Evolutionary conservation across 2,888 invertebrate species (phyloP).

Genomic region (Hydroisotoma schaefferi): DNA sequence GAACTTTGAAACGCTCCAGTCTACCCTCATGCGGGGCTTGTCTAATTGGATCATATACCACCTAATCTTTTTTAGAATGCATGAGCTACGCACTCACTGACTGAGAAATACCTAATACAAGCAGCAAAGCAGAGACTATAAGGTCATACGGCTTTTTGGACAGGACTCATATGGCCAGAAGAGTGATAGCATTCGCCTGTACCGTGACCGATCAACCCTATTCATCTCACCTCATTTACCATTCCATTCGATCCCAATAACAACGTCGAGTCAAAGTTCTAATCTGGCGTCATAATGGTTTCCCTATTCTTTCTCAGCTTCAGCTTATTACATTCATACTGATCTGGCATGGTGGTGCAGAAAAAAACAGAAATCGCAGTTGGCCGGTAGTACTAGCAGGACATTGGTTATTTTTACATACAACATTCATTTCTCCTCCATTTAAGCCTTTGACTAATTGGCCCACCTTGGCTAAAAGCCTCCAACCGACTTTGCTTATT

Average conservation of each 20-base stretch:
- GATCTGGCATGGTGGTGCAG: no score
- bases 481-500: slow-evolving; percentile 15
- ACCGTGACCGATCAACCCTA: slow-evolving; percentile 45
- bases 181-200: slow-evolving; percentile 28
- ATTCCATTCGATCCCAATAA: slow-evolving; percentile 6
- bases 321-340: no score
- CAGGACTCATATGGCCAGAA: no score
- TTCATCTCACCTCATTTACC: slow-evolving; percentile 47
- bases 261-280: background rate
- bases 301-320: no score
- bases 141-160: no score
- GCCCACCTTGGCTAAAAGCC: slow-evolving; percentile 26
- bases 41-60: slow-evolving; percentile 23
- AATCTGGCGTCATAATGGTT: background rate
- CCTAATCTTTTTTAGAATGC: no score
- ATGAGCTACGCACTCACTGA: no score
- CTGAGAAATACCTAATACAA: no score
- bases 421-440: slow-evolving; percentile 25
- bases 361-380: no score
- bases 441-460: slow-evolving; percentile 42
- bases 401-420: background rate
- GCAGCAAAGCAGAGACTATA: no score
- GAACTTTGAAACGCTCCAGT: background rate
- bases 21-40: slow-evolving; percentile 25
- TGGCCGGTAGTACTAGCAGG: background rate